Conservation (phyloP, 1,140 invertebrate species). For the Penaeus vannamei region DNA sequence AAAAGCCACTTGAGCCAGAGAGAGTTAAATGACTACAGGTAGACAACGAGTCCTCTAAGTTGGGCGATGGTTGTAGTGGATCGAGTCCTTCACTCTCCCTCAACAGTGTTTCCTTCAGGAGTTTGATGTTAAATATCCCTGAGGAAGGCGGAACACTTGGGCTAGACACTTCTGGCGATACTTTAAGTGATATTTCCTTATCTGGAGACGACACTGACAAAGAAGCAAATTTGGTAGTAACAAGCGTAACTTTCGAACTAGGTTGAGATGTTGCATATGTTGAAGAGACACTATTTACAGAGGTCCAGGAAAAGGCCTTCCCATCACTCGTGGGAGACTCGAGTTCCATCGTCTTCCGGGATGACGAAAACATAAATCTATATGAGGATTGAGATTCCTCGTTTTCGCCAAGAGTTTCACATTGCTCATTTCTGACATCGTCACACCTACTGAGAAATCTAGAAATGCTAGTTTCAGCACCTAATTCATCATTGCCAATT, state of each 20-base stretch:
- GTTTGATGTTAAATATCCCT: slow-evolving; percentile 66
- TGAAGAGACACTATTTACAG: slow-evolving; percentile 54
- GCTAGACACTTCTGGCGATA: slow-evolving; percentile 62
- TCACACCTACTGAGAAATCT: slow-evolving; percentile 62
- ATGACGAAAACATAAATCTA: slow-evolving; percentile 61
- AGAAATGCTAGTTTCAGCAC: slow-evolving; percentile 65
- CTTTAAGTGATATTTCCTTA: slow-evolving; percentile 51
- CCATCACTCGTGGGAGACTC: slow-evolving; percentile 40
- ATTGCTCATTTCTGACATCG: slow-evolving; percentile 56
- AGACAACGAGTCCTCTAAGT: slow-evolving; percentile 66
- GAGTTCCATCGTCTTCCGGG: slow-evolving; percentile 40
- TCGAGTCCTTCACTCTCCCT: slow-evolving; percentile 66
- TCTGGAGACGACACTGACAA: slow-evolving; percentile 63
- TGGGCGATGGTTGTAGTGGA: slow-evolving; percentile 65
- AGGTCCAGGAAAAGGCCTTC: slow-evolving; percentile 51
- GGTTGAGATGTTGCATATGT: slow-evolving; percentile 55
- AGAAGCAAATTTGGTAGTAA: slow-evolving; percentile 67
- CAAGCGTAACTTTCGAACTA: slow-evolving; percentile 65
- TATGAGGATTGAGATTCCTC: slow-evolving; percentile 45
- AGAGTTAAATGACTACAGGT: slow-evolving; percentile 66
- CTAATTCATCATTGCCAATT: slow-evolving; percentile 66
- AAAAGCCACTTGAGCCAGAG: slow-evolving; percentile 68
- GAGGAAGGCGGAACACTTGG: slow-evolving; percentile 60
- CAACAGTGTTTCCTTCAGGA: slow-evolving; percentile 65
- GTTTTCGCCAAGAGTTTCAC: slow-evolving; percentile 51